Conservation (phyloP, 2,113 vertebrate species). For the Urocitellus parryii region DNA sequence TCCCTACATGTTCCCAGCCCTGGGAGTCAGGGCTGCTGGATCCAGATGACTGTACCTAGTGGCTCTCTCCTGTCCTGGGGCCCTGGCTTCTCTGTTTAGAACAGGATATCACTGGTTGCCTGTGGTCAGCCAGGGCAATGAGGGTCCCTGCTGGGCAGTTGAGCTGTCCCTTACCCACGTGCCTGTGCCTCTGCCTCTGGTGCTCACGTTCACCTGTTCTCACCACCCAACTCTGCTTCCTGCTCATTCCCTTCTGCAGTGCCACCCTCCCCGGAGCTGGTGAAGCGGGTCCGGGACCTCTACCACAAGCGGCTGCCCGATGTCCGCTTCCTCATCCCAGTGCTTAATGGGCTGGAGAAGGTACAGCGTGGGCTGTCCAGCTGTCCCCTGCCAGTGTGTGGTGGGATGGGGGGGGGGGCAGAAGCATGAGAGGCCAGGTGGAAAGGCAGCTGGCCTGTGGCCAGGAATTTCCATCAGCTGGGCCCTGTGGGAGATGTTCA, state of each 20-base stretch:
- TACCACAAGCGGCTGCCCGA: conserved; percentile 97
- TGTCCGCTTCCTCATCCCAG: conserved; percentile 96
- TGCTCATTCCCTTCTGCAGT: conserved; percentile 83
- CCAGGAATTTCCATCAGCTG: neutral
- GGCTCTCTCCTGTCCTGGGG: neutral
- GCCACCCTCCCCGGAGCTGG: conserved; percentile 96
- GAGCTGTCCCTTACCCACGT: neutral
- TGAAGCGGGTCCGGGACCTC: conserved; percentile 95
- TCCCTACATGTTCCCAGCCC: neutral
- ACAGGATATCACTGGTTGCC: neutral
- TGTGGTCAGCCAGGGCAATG: neutral
- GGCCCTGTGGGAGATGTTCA: neutral
- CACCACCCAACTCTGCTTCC: accelerated
- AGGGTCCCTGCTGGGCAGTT: neutral
- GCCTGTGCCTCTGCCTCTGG: accelerated
- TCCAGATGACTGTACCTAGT: too few relatives aligned
- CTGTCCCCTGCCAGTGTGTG: accelerated
- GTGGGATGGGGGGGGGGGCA: accelerated
- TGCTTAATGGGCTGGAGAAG: conserved; percentile 98
- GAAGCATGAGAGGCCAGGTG: neutral
- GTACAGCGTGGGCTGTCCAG: conserved; percentile 71
- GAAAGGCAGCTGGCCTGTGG: neutral
- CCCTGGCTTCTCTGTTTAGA: neutral
- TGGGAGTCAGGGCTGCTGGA: neutral
- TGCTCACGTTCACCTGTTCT: accelerated